Base-by-base conservation (phyloP, 2,888 invertebrate species). In the Danaus chrysippus region DNA sequence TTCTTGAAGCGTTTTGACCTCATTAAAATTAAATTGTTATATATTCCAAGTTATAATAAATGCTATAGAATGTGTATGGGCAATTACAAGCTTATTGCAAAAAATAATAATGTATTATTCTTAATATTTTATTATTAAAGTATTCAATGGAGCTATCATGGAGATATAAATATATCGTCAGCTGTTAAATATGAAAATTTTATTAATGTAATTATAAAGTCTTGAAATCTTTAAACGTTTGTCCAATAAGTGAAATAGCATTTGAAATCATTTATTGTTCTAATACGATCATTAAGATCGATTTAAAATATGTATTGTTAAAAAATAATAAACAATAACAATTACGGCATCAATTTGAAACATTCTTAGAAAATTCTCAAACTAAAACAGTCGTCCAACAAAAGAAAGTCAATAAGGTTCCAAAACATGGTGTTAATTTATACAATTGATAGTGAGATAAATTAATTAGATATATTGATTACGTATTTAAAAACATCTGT, bases 1-100 rank as follows among this genome's bases (percentile, higher is more conserved):
- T 49, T 49, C 49, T 49, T 49, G 49, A 49, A 17, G 49, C 15
- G 49, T 49, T 49, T 49, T 49, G 49, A 17, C 49, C 49, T 49
- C 49, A n/a, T 49, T 17, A 49, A 49, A 17, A 49, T 15, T 49
- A 49, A 17, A 49, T 15, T 17, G 17, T 17, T 49, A 49, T 49
- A 49, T 49, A 49, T 49, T 49, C 49, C 15, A 49, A 49, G 49
- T 17, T 49, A 49, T 49, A 15, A 49, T 49, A 49, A 49, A 49
- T 17, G 49, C 49, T 49, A 49, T 49, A 49, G 15, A 49, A 17
- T 49, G 49, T 34, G 23, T 34, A 34, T 34, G 17, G 17, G 49
- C 49, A 49, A 49, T 11, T 49, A 49, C 49, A 49, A 49, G 49
- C 49, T 49, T 49, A 17, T 49, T 49, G 49, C 49, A 49, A 17